Conservation (phyloP, 1,140 invertebrate species). For the Caenorhabditis brenneri region DNA sequence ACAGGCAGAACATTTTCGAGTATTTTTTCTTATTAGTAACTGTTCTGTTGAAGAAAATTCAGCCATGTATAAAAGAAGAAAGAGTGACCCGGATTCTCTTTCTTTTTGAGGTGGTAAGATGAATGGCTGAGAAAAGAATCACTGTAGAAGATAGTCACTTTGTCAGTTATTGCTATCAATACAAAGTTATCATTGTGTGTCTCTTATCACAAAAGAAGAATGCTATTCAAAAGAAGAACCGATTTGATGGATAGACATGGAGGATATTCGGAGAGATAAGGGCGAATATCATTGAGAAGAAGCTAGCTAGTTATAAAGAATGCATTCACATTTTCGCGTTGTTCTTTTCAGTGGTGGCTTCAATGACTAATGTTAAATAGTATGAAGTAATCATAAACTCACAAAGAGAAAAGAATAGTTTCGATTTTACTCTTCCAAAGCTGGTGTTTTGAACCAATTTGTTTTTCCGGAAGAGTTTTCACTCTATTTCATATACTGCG, state of each 20-base stretch:
- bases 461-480: too few relatives aligned
- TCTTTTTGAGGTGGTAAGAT: background rate
- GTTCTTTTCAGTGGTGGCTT: background rate
- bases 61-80: background rate
- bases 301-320: conserved; percentile 30
- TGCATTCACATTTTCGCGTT: background rate
- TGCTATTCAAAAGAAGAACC: background rate
- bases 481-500: too few relatives aligned
- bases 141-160: background rate
- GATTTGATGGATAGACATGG: conserved; percentile 26
- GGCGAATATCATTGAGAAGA: background rate
- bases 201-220: background rate
- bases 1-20: too few relatives aligned
- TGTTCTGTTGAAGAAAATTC: too few relatives aligned
- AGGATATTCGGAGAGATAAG: conserved; percentile 22
- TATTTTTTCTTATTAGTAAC: too few relatives aligned
- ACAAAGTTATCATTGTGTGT: background rate
- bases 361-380: background rate
- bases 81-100: background rate
- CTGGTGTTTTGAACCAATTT: too few relatives aligned
- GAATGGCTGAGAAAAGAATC: background rate
- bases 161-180: conserved; percentile 9
- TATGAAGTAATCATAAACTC: background rate
- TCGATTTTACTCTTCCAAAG: too few relatives aligned
- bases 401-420: too few relatives aligned